Evolutionary conservation across 2,797 vertebrate species (phyloP).

Genomic region (Geotrypetes seraphini): DNA sequence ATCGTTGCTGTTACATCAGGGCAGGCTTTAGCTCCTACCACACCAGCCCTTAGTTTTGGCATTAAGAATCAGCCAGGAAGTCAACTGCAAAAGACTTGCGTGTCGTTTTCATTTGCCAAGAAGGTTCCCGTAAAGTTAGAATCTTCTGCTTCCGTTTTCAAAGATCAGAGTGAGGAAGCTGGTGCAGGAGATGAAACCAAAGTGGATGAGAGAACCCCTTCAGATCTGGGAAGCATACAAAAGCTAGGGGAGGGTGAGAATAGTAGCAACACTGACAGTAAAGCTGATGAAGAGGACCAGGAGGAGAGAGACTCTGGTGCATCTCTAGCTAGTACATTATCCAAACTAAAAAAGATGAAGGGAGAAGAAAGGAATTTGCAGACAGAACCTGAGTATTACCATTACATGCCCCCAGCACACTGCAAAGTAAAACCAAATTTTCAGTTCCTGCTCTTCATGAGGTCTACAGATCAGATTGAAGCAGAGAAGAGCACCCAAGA

Average conservation of each 20-base stretch:
- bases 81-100: conserved; percentile 79
- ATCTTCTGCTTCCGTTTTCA: conserved; percentile 87
- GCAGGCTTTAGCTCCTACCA: conserved; percentile 21
- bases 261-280: conserved; percentile 37
- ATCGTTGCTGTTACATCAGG: conserved; percentile 7
- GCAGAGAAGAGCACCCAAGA: conserved; percentile 31
- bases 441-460: conserved; percentile 95
- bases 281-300: conserved; percentile 60
- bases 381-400: conserved; percentile 89
- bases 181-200: conserved; percentile 43
- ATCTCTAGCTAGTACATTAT: conserved; percentile 77
- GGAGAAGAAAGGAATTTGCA: conserved; percentile 76
- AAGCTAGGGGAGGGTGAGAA: conserved; percentile 45
- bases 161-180: conserved; percentile 78
- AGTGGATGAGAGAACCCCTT: conserved; percentile 48
- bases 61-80: conserved; percentile 64
- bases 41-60: conserved; percentile 66
- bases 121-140: conserved; percentile 91
- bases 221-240: conserved; percentile 25
- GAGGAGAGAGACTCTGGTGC: conserved; percentile 69
- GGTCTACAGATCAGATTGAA: conserved; percentile 78
- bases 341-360: conserved; percentile 93
- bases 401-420: conserved; percentile 91
- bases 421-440: conserved; percentile 95
- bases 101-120: conserved; percentile 95